These are phyloP conservation scores for Autographa gamma DNA, from an alignment of 2,888 invertebrate genomes.

Conservation along the genomic window DNA sequence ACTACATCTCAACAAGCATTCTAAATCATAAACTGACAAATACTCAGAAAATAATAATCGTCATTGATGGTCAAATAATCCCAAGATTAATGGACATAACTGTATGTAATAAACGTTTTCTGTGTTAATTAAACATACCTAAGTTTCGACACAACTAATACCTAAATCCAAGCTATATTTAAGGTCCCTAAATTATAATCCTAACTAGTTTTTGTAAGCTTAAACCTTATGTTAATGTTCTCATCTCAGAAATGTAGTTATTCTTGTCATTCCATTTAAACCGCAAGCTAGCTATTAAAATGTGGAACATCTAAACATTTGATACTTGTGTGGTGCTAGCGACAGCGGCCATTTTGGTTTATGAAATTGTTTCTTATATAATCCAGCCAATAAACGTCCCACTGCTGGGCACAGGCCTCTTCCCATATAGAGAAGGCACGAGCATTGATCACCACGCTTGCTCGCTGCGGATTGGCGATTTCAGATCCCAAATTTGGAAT, in stretches of 20 bases:
- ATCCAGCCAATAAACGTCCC: no score
- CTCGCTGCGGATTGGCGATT: no score
- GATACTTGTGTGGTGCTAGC: conserved; percentile 50
- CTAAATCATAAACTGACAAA: not conserved
- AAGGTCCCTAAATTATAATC: conserved; percentile 25
- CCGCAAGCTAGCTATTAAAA: conserved; percentile 57
- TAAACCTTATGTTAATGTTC: conserved; percentile 34
- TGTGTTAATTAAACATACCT: conserved; percentile 15
- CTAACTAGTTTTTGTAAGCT: conserved; percentile 44
- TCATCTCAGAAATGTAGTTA: conserved; percentile 25
- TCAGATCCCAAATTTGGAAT: no score
- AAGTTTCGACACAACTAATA: not conserved
- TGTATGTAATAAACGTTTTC: conserved; percentile 13
- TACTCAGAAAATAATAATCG: not conserved
- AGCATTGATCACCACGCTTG: no score
- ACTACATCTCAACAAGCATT: no score
- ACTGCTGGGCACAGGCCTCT: no score
- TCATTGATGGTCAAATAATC: conserved; percentile 1
- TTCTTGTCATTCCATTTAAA: conserved; percentile 19
- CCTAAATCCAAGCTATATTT: conserved; percentile 16
- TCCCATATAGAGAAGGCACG: no score
- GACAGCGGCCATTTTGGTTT: conserved; percentile 39
- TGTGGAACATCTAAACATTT: conserved; percentile 64
- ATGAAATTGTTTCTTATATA: not conserved
- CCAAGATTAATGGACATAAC: conserved; percentile 11